Percentiles rank a stretch among this genome's conserved stretches.
Evolutionary conservation across 2,797 vertebrate species (phyloP).

Genomic region (Ispidina picta): DNA sequence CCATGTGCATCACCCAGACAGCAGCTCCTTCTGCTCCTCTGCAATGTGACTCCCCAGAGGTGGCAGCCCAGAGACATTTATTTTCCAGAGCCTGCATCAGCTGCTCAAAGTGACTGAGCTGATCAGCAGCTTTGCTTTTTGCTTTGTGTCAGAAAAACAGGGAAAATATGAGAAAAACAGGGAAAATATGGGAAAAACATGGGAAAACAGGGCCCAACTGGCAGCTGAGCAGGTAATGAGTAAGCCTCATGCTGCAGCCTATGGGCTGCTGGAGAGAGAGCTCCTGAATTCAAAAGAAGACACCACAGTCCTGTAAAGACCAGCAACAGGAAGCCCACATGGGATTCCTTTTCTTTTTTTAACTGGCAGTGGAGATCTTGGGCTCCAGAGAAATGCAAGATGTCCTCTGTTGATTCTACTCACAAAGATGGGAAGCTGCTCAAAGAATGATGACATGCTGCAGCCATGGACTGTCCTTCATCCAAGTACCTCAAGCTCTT

Average conservation of each 20-base stretch:
- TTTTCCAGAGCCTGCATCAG: not conserved
- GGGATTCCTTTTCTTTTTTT: not conserved
- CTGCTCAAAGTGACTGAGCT: not conserved
- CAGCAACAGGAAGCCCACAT: not conserved
- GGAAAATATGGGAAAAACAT: no score
- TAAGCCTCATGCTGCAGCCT: not conserved
- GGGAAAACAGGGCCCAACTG: not conserved
- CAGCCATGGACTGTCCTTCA: fast-evolving
- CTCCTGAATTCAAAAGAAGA: not conserved
- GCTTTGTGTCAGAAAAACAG: not conserved
- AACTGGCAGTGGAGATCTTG: not conserved
- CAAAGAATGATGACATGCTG: not conserved
- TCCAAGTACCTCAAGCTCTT: not conserved
- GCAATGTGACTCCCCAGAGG: not conserved
- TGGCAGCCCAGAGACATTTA: not conserved
- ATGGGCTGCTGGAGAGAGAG: fast-evolving
- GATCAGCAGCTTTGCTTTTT: not conserved
- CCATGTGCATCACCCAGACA: not conserved
- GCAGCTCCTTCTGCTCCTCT: not conserved
- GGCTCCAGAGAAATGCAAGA: not conserved
- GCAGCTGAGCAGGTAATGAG: not conserved
- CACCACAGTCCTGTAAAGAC: fast-evolving
- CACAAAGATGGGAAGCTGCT: conserved; percentile 10
- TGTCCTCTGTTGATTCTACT: not conserved
- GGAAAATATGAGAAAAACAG: no score